phyloP scores from a whole-genome alignment of 1,140 invertebrate species.

The Leguminivora glycinivorella region DNA sequence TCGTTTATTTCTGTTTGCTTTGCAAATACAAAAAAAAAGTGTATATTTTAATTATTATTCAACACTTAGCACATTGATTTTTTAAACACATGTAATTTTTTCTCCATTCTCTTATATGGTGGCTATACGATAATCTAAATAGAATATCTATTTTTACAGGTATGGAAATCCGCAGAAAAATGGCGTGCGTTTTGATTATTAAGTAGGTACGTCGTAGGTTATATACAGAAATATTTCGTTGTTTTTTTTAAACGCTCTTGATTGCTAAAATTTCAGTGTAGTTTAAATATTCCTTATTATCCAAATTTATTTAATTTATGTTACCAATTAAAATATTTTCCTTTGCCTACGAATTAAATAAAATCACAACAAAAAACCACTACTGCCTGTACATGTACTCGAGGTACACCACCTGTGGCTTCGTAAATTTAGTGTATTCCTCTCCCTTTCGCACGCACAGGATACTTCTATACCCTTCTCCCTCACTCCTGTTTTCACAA shows the following conservation, averaged over 20 bases:
- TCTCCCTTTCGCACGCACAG: constrained; percentile 46
- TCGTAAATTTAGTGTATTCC: constrained; percentile 74
- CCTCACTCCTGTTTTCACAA: constrained; percentile 71
- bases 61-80: no score
- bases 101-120: not conserved
- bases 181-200: not conserved
- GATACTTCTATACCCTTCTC: constrained; percentile 44
- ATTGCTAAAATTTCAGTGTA: no score
- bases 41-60: no score
- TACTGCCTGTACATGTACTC: constrained; percentile 55
- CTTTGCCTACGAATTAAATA: not conserved
- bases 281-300: no score
- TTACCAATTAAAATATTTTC: no score
- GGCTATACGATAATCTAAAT: not conserved
- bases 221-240: no score
- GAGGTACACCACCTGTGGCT: constrained; percentile 77
- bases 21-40: no score
- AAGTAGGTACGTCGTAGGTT: not conserved
- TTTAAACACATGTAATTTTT: not conserved
- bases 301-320: no score
- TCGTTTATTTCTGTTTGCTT: no score
- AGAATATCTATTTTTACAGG: no score
- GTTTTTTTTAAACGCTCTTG: no score
- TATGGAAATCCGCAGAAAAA: no score
- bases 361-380: constrained; percentile 34